These are phyloP conservation scores for Drosophila triauraria DNA, from an alignment of 1,140 invertebrate genomes.

Conservation along the genomic window DNA sequence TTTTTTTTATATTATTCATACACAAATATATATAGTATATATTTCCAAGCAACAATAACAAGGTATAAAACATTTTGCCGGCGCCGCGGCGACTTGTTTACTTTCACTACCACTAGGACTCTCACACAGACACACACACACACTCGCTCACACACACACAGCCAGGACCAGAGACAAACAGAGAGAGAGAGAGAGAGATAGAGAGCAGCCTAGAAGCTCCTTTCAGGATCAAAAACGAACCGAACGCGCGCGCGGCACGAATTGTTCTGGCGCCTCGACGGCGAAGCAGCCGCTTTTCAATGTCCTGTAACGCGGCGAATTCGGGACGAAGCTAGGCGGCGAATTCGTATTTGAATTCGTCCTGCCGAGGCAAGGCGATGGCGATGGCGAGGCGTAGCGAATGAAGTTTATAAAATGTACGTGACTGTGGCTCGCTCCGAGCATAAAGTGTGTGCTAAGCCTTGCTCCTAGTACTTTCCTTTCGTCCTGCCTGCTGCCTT, in stretches of 20 bases:
- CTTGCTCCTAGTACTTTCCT: constrained; percentile 43
- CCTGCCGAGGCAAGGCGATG: constrained; percentile 10
- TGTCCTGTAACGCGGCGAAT: constrained; percentile 49
- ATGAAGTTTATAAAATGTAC: constrained; percentile 79
- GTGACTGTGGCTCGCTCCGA: constrained; percentile 74
- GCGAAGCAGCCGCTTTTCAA: constrained; percentile 63
- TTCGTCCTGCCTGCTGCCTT: background rate
- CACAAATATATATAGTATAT: background rate
- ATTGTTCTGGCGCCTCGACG: constrained; percentile 65
- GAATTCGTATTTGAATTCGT: constrained; percentile 26
- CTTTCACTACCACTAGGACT: constrained; percentile 57
- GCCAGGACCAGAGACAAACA: background rate
- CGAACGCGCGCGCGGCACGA: constrained; percentile 80
- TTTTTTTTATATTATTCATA: background rate
- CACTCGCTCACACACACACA: background rate
- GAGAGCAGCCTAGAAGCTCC: background rate
- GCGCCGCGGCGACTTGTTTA: constrained; percentile 68
- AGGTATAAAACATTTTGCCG: constrained; percentile 49
- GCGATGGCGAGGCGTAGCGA: constrained; percentile 19
- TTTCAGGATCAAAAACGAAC: constrained; percentile 51
- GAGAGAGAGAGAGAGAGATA: constrained; percentile 4
- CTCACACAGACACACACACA: constrained; percentile 12
- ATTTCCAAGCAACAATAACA: constrained; percentile 40
- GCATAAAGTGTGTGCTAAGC: constrained; percentile 80
- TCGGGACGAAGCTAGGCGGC: constrained; percentile 31